phyloP scores from a whole-genome alignment of 1,140 invertebrate genomes.

The Plutomurus gul region DNA sequence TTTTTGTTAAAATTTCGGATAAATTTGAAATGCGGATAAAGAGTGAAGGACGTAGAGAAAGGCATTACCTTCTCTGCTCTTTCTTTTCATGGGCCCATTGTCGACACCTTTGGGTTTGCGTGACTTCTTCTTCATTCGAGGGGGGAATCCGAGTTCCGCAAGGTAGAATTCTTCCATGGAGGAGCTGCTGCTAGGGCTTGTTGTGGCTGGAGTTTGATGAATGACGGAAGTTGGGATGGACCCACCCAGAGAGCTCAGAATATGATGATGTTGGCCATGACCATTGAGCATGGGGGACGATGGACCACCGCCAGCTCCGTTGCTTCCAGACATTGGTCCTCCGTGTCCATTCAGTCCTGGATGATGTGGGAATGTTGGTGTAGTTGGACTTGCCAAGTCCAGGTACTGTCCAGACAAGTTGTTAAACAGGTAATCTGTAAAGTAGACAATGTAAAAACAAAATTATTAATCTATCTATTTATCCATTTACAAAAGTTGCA shows the following conservation, averaged over 20 bases:
- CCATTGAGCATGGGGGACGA: slow-evolving; percentile 48
- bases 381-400: slow-evolving; percentile 51
- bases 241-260: slow-evolving; percentile 59
- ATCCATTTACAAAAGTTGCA: no score
- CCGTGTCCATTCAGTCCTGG: slow-evolving; percentile 36
- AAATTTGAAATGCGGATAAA: background rate
- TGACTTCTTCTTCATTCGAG: slow-evolving; percentile 67
- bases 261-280: slow-evolving; percentile 47
- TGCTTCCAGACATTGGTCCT: slow-evolving; percentile 11
- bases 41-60: no score
- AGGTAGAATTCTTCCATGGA: slow-evolving; percentile 83
- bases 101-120: slow-evolving; percentile 55
- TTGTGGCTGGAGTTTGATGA: slow-evolving; percentile 67
- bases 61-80: slow-evolving; percentile 79
- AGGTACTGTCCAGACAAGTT: slow-evolving; percentile 52
- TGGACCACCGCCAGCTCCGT: slow-evolving; percentile 18
- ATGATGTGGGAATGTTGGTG: slow-evolving; percentile 53
- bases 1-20: background rate
- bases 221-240: slow-evolving; percentile 71
- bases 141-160: slow-evolving; percentile 79
- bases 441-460: no score
- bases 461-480: no score
- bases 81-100: slow-evolving; percentile 68
- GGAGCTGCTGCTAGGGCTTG: slow-evolving; percentile 58
- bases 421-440: slow-evolving; percentile 52